These are phyloP conservation scores for Neosilurus mollespiculum DNA, from an alignment of 2,797 vertebrate species.

Conservation along the genomic window DNA sequence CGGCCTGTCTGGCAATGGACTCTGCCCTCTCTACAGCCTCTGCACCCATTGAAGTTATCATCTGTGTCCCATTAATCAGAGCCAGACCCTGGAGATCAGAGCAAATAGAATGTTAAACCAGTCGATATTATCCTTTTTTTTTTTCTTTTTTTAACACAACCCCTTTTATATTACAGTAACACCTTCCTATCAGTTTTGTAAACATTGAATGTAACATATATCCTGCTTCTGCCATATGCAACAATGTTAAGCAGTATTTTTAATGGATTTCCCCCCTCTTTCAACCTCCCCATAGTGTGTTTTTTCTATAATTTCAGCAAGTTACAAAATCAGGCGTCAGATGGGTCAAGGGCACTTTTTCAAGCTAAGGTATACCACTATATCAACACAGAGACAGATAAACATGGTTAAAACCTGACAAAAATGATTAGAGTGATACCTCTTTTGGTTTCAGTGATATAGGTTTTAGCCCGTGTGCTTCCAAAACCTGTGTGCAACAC, in stretches of 20 bases:
- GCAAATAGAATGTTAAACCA: constrained; percentile 3
- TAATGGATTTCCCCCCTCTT: too few relatives aligned
- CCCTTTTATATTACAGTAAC: not conserved
- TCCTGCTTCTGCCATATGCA: not conserved
- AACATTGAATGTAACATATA: not conserved
- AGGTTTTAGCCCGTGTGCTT: constrained; percentile 93
- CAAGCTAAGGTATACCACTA: constrained; percentile 15
- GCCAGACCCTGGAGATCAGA: constrained; percentile 82
- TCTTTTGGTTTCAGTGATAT: constrained; percentile 93
- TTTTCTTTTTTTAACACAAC: not conserved
- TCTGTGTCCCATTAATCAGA: constrained; percentile 96
- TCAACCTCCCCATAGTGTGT: not conserved
- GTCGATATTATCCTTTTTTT: not conserved
- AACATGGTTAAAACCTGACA: constrained; percentile 44
- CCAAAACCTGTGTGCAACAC: constrained; percentile 80
- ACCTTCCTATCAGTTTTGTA: not conserved
- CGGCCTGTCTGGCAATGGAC: constrained; percentile 90
- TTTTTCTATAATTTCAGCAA: not conserved
- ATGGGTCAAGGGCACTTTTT: constrained; percentile 34
- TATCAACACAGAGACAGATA: constrained; percentile 44
- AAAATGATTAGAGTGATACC: constrained; percentile 72
- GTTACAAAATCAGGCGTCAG: constrained; percentile 8
- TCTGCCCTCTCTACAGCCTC: constrained; percentile 91
- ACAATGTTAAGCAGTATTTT: not conserved
- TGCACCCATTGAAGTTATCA: constrained; percentile 96